These are phyloP conservation scores for Callopanchax toddi DNA, from an alignment of 2,113 vertebrate genomes.

Conservation along the genomic window DNA sequence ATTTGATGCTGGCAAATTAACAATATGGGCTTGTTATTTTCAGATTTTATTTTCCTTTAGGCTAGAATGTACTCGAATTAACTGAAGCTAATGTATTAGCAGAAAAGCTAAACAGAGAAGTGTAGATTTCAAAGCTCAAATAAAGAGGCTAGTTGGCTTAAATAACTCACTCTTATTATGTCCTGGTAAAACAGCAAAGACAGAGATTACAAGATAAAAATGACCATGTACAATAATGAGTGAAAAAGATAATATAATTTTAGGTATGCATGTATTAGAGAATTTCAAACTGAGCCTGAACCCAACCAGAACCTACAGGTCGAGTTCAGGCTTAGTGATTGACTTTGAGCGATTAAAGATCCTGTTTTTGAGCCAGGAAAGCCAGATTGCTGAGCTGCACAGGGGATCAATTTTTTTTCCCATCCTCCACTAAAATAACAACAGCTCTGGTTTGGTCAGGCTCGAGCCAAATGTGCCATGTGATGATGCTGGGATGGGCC, in stretches of 20 bases:
- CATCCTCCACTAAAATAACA: too few relatives aligned
- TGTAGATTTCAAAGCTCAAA: conserved; percentile 13
- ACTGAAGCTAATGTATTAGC: neutral
- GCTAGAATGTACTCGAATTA: neutral
- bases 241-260: neutral
- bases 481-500: too few relatives aligned
- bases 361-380: too few relatives aligned
- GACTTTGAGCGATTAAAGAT: too few relatives aligned
- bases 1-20: conserved; percentile 14
- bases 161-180: conserved; percentile 18
- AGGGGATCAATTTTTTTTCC: too few relatives aligned
- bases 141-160: conserved; percentile 3
- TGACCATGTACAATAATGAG: conserved; percentile 4
- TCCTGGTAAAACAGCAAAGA: conserved; percentile 1
- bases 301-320: too few relatives aligned
- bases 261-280: neutral
- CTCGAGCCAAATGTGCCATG: too few relatives aligned
- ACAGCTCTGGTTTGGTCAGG: too few relatives aligned
- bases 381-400: too few relatives aligned
- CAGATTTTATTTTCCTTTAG: neutral
- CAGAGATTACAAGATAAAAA: conserved; percentile 1
- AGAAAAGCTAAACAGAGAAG: too few relatives aligned
- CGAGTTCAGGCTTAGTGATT: too few relatives aligned
- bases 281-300: too few relatives aligned
- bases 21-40: conserved; percentile 12